Evolutionary conservation across 2,797 vertebrate species (phyloP), one percentile per base, ranked within the genome.

Genomic region (Anguilla obscura): DNA sequence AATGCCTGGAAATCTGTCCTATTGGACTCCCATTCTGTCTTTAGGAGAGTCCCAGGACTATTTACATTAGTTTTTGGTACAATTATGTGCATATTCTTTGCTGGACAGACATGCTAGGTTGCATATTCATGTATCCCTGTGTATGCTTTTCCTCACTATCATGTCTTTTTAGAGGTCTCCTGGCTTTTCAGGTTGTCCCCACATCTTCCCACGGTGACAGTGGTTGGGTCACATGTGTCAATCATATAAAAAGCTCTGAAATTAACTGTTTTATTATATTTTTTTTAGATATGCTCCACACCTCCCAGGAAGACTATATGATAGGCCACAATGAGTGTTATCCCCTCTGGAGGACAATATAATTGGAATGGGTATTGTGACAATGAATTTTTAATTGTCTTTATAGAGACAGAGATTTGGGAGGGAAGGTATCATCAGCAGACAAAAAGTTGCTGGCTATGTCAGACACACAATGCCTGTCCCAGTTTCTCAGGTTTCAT

Each of bases 391-490:
- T 82, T 82, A 82, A 82, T 48, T 50, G 79, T 50, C 40, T 50
- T 48, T 79, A 45, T 58, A 80, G 30, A 58, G 86, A 54, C 48
- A 80, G 86, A 87, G 86, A 40, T 21, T 30, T 76, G 45, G 52
- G 27, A 69, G 40, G 14, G 60, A 27, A 10, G 74, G 74, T 21
- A 16, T 76, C 74, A 12, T 76, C 74, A 21, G 33, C 74, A 76
- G 74, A 10, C 74, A 36, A 33, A 33, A 40, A 33, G 74, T 82
- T 82, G 79, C 79, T 45, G 40, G 40, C 40, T 82, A 82, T 12
- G 79, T 45, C 79, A 82, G 79, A 50, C 79, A n/a, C 79, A 50
- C 40, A 82, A 82, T 82, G 79, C 18, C 79, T 82, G 79, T n/a
- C 79, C 79, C 45, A 82, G 79, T 50, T 82, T 79, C 36, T 45